Evolutionary conservation across 2,888 invertebrate genomes (phyloP).

Genomic region (Polydrusus pterygomalis): DNA sequence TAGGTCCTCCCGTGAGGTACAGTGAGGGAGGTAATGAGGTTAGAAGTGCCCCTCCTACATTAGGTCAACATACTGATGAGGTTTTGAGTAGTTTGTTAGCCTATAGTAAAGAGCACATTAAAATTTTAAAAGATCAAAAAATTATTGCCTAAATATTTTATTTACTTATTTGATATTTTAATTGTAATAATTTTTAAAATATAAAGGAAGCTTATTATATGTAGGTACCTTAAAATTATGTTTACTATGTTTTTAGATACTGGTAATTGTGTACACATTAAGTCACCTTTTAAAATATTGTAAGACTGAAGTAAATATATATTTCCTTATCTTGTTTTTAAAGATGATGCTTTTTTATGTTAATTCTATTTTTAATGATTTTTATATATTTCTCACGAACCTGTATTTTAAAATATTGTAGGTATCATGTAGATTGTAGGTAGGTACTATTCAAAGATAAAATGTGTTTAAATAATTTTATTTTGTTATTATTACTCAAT

Average conservation of each 20-base stretch:
- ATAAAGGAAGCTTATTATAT: too few species aligned
- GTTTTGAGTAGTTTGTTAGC: slow-evolving; percentile 81
- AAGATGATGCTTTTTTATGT: background rate
- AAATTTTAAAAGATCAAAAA: slow-evolving; percentile 71
- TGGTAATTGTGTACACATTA: too few species aligned
- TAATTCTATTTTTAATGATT: background rate
- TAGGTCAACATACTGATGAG: slow-evolving; percentile 92
- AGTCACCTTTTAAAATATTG: slow-evolving; percentile 2
- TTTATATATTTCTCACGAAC: background rate
- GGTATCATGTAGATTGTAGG: background rate
- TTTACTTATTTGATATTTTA: background rate
- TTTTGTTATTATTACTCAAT: too few species aligned
- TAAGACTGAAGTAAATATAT: slow-evolving; percentile 14
- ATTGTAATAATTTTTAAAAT: too few species aligned
- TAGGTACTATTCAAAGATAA: too few species aligned
- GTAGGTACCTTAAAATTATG: too few species aligned
- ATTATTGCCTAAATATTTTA: slow-evolving; percentile 66
- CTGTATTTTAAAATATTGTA: background rate
- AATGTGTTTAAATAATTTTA: background rate
- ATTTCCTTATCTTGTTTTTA: background rate
- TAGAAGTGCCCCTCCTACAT: slow-evolving; percentile 84
- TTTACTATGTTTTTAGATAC: too few species aligned
- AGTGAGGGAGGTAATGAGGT: slow-evolving; percentile 83
- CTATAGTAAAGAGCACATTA: slow-evolving; percentile 77
- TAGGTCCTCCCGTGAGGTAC: slow-evolving; percentile 91